phyloP scores from a whole-genome alignment of 2,888 invertebrate genomes.

The Chrysina gloriosa region DNA sequence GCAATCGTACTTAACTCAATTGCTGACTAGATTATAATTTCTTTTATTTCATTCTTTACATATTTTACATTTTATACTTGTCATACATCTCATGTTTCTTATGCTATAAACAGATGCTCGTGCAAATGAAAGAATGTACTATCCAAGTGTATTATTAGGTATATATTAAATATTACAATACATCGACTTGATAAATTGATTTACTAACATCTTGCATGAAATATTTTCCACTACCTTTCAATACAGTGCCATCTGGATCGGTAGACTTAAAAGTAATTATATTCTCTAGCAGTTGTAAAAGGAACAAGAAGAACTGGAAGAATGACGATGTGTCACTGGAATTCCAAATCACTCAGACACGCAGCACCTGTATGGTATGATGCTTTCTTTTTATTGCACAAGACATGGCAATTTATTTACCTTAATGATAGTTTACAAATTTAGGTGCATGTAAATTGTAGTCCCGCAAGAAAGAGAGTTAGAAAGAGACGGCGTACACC shows the following conservation, averaged over 20 bases:
- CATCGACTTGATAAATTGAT: no score
- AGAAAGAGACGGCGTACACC: background rate
- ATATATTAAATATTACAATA: no score
- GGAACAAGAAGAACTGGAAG: slow-evolving; percentile 3
- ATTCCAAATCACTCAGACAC: slow-evolving; percentile 26
- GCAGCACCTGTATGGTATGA: slow-evolving; percentile 13
- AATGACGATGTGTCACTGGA: slow-evolving; percentile 31
- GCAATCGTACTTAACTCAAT: no score
- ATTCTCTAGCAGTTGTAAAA: background rate
- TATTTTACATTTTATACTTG: no score
- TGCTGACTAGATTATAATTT: no score
- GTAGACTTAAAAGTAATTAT: slow-evolving; percentile 14
- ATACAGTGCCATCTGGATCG: background rate
- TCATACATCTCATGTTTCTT: no score
- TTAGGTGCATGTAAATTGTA: slow-evolving; percentile 32
- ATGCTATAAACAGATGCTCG: no score
- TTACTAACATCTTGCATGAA: background rate
- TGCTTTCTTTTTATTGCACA: slow-evolving; percentile 33
- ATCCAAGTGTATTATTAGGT: no score
- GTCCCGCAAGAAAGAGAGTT: background rate
- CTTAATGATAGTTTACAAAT: slow-evolving; percentile 36
- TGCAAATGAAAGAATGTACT: no score
- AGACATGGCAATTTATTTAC: slow-evolving; percentile 31
- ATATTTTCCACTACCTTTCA: background rate
- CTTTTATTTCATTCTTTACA: no score